These are phyloP conservation scores for Cecropterus lyciades DNA, from an alignment of 1,140 invertebrate species.

Conservation along the genomic window DNA sequence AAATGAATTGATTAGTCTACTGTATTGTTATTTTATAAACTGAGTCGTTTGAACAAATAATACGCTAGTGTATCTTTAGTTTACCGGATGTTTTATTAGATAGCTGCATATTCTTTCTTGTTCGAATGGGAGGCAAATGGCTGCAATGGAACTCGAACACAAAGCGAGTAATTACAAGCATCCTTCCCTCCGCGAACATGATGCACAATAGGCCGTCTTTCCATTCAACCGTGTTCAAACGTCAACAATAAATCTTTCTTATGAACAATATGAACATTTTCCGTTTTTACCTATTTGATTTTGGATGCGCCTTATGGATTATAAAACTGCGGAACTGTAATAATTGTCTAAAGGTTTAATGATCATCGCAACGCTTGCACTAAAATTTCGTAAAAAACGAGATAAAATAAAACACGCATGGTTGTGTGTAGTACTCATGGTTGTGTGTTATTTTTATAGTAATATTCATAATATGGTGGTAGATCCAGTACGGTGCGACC, in stretches of 20 bases:
- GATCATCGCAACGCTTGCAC: too few relatives aligned
- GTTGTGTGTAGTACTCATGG: too few relatives aligned
- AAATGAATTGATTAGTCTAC: background rate
- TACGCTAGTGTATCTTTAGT: background rate
- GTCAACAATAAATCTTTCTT: constrained; percentile 23
- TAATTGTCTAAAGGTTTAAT: too few relatives aligned
- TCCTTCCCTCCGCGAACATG: constrained; percentile 20
- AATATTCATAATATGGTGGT: too few relatives aligned
- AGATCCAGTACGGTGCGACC: too few relatives aligned
- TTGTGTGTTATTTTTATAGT: too few relatives aligned
- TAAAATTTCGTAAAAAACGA: too few relatives aligned
- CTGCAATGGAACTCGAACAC: constrained; percentile 17
- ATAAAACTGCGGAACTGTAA: too few relatives aligned
- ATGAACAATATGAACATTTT: constrained; percentile 8
- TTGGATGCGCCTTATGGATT: too few relatives aligned
- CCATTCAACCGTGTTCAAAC: constrained; percentile 29
- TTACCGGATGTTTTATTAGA: background rate
- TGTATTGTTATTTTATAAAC: background rate
- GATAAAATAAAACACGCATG: too few relatives aligned
- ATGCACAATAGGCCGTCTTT: constrained; percentile 27
- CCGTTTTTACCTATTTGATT: too few relatives aligned
- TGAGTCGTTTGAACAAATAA: background rate
- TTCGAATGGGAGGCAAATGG: constrained; percentile 10
- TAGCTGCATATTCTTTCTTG: background rate
- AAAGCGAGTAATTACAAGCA: constrained; percentile 32